Conservation (phyloP, 2,113 vertebrate species). For the Leucopternis melanops region DNA sequence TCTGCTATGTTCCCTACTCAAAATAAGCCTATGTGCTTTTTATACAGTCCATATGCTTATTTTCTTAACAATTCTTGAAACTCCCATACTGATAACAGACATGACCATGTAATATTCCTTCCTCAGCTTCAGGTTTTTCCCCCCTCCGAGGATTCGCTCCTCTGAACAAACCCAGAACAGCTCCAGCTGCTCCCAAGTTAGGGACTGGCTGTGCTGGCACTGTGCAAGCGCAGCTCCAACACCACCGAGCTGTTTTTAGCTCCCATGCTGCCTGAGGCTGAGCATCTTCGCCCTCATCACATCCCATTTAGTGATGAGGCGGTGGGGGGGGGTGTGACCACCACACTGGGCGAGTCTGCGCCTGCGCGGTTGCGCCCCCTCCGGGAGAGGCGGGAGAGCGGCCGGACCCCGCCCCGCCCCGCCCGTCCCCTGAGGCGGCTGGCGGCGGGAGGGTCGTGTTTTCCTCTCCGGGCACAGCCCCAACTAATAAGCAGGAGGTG, state of each 20-base stretch:
- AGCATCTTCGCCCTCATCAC: constrained; percentile 32
- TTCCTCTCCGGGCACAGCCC: too few relatives aligned
- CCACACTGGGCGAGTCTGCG: too few relatives aligned
- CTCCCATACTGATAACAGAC: background rate
- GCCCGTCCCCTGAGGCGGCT: too few relatives aligned
- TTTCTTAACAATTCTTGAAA: background rate
- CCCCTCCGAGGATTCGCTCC: fast-evolving
- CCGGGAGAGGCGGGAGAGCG: too few relatives aligned
- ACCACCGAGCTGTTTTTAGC: background rate
- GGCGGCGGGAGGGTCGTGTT: fast-evolving
- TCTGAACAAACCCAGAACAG: background rate
- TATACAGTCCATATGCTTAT: background rate
- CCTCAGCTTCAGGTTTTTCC: background rate
- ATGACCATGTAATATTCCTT: background rate
- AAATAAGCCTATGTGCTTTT: background rate
- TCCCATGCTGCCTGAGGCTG: background rate
- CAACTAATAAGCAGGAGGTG: background rate
- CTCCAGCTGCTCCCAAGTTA: background rate
- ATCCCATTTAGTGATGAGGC: background rate
- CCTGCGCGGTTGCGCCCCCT: background rate
- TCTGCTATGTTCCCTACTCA: background rate
- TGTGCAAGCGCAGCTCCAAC: background rate
- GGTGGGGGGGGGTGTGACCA: too few relatives aligned
- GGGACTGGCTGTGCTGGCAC: background rate
- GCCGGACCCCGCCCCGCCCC: fast-evolving